Evolutionary conservation across 2,888 invertebrate genomes (phyloP), one percentile per base, ranked within the genome.

Genomic region (Xylota sylvarum): DNA sequence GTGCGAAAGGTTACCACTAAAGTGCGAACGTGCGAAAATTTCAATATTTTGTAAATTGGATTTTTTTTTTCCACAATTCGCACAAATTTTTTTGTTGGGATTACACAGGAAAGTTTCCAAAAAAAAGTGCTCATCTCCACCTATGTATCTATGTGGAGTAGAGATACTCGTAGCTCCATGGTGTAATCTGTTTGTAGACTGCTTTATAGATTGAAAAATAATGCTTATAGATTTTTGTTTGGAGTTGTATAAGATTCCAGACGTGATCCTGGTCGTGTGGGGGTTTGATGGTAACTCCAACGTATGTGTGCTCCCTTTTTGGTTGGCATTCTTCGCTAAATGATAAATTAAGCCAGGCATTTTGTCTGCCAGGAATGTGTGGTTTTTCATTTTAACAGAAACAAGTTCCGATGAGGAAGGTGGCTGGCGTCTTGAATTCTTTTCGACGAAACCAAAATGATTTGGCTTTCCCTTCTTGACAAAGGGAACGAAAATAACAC

Each of bases 11-110:
- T 82, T 86, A 73, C 77, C 73, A 86, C 82, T 73, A 86, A 82
- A 82, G 86, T 86, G 86, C 82, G 82, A 86, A 86, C 86, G 86
- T 86, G 86, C 86, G 77, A 78, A 86, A 86, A 86, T 86, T 86
- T 86, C 86, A 86, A 86, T 86, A 86, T 86, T 86, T 82, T 50
- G 67, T 78, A 82, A 82, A 86, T 84, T 84, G 62, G 80, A 80
- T 62, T 80, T 74, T 55, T 58, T 67, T 64, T 50, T 50, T 52
- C 10, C 10, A 56, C 19, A n/a, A 74, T 48, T 37, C 40, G 37
- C 30, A 67, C 48, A 50, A 27, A 30, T 48, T 60, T 52, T 52
- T n/a, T n/a, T n/a, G n/a, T n/a, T 30, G 46, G 9, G 56, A 27
- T 17, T 27, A 9, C 10, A n/a, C 10, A 10, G 62, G 43, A 83